Percentiles rank a stretch among this genome's conserved stretches.
Conservation (phyloP, 2,888 invertebrate genomes). For the Latrodectus elegans region DNA sequence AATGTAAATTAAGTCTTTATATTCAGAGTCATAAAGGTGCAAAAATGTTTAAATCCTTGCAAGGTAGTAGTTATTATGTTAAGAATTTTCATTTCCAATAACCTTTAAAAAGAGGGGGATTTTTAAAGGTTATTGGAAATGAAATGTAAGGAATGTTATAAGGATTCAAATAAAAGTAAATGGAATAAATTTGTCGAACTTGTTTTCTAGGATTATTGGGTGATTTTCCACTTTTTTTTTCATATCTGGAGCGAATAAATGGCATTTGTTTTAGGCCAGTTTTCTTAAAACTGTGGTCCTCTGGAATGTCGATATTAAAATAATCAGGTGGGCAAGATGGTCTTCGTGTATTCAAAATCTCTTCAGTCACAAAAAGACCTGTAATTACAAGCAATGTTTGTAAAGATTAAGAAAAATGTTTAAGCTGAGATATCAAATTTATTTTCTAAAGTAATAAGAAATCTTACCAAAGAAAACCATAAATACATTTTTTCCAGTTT, state of each 20-base stretch:
- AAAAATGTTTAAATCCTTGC: no score
- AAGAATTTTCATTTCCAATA: no score
- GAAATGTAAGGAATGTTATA: no score
- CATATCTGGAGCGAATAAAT: conserved; percentile 78
- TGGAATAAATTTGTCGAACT: conserved; percentile 73
- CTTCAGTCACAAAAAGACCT: conserved; percentile 81
- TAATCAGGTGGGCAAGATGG: conserved; percentile 81
- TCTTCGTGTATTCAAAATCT: conserved; percentile 80
- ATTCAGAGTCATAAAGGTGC: no score
- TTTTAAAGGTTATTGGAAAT: no score
- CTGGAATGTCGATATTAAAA: conserved; percentile 79
- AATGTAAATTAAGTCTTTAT: no score
- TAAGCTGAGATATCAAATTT: not conserved
- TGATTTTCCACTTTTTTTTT: conserved; percentile 78
- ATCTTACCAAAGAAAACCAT: conserved; percentile 79
- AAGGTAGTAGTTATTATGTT: no score
- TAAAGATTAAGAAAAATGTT: not conserved
- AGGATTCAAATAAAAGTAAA: no score
- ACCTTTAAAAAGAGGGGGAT: no score
- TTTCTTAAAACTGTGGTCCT: conserved; percentile 75
- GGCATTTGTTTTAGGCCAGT: conserved; percentile 77
- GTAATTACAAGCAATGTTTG: not conserved
- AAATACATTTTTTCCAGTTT: conserved; percentile 78
- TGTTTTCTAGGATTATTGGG: conserved; percentile 80
- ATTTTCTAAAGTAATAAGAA: not conserved